Evolutionary conservation across 2,113 vertebrate species (phyloP).

Genomic region (Abramis brama): DNA sequence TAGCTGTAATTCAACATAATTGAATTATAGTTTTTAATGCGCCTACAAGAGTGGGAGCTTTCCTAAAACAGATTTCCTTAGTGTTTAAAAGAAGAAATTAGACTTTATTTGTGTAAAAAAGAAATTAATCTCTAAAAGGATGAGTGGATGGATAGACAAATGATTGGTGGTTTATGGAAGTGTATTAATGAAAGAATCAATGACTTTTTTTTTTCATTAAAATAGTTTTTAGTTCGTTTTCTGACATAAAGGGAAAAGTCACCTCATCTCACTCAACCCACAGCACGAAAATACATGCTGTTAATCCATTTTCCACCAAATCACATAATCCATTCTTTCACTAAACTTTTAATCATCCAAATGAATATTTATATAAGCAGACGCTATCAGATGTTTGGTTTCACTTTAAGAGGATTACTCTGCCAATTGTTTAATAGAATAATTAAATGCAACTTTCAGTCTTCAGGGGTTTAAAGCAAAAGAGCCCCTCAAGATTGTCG

Average conservation of each 20-base stretch:
- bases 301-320: slow-evolving; percentile 9
- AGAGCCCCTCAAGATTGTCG: not conserved
- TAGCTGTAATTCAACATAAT: not conserved
- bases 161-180: not conserved
- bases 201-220: not conserved
- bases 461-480: slow-evolving; percentile 32
- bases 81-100: not conserved
- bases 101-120: not conserved
- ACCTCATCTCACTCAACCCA: slow-evolving; percentile 5
- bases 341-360: slow-evolving; percentile 42
- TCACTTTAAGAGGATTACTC: slow-evolving; percentile 42
- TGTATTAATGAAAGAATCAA: not conserved
- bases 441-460: slow-evolving; percentile 37
- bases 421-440: slow-evolving; percentile 37
- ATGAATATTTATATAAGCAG: slow-evolving; percentile 32
- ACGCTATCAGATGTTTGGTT: slow-evolving; percentile 33
- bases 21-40: not conserved
- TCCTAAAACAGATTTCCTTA: not conserved
- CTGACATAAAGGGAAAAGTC: not conserved
- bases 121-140: not conserved
- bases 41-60: slow-evolving; percentile 4
- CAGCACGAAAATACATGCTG: not conserved
- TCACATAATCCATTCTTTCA: slow-evolving; percentile 43
- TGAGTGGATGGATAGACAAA: not conserved
- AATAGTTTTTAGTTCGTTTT: not conserved